Evolutionary conservation across 2,888 invertebrate species (phyloP), one percentile per base, ranked within the genome.

Genomic region (Drosophila parthenogenetica): DNA sequence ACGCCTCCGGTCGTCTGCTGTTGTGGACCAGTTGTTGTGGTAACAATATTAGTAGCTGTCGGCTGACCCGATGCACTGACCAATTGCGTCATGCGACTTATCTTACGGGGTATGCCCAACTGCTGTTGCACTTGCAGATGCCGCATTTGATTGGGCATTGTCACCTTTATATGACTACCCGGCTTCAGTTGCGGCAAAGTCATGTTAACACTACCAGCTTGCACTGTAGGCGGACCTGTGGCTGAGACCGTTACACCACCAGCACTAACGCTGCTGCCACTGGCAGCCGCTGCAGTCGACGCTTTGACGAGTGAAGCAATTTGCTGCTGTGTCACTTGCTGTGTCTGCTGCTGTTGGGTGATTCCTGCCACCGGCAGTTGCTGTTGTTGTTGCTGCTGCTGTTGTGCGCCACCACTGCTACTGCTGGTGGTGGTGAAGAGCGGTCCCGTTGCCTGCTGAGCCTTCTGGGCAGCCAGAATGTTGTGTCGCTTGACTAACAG

Each of bases 81-180:
- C 65, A 92, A 87, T 75, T 95, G 94, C 0, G 94, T 93, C 77
- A 95, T 94, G 79, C 95, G 95, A 66, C 94, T 95, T 0, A 93
- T 93, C 89, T 94, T 94, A 32, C 94, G 93, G 74, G 94, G 90
- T 80, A 95, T 90, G 49, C 93, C 92, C 83, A 93, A 93, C 66
- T 94, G 94, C 40, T 90, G 89, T 73, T 94, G 95, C 69, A 95
- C 90, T 45, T 94, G 94, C 43, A 95, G 84, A 73, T 95, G 95
- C 1, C 95, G 93, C 69, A 96, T 93, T 78, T 95, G 95, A 40
- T 94, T 94, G 0, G 94, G 94, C 54, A 94, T 93, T 19, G 94
- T 93, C 0, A 94, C 93, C 74, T 92, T 92, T 11, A 92, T 91
- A 69, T 92, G 92, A 1, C 92, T 91, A 32, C 92, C 92, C 0